Evolutionary conservation across 1,140 invertebrate genomes (phyloP), one percentile per base, ranked within the genome.

Genomic region (Drosophila pseudoananassae): DNA sequence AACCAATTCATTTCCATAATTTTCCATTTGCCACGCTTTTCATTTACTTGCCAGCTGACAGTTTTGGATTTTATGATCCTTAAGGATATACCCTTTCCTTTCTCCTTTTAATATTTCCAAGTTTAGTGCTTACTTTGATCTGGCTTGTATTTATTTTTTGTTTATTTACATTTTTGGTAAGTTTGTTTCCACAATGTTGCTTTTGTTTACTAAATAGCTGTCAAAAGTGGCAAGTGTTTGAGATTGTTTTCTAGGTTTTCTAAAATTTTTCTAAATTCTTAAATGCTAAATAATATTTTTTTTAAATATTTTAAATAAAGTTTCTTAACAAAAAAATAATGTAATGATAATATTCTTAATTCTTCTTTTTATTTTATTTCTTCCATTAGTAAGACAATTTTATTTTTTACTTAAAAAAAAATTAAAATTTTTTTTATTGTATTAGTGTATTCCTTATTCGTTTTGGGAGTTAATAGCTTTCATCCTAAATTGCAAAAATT

Each of bases 1-100:
- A 25, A 57, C 25, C 51, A 58, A 58, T 51, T 59, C 46, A 71
- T 71, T 71, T 71, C 53, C 68, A 71, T 71, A 71, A 71, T 71
- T 69, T 71, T 46, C 65, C 64, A 69, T 71, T 70, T 70, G 33
- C 46, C 27, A 69, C 25, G 65, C 65, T 36, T 70, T 46, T 70
- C 17, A 57, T 52, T 71, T 12, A 70, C 68, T 69, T 43, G 10
- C 5, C 17, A 15, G 10, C 12, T 6, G 38, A 46, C 46, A 69
- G 38, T 70, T 70, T 58, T 23, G 10, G 20, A 25, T 64, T 66
- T 66, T 64, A 51, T 33, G 9, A 17, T 17, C 5, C 4, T 63
- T 43, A 14, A 5, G 7, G 25, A 10, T 0, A 63, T 66, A 66
- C 63, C n/a, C 63, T 66, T 23, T 10, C 9, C 20, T 46, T 46